These are phyloP conservation scores for Drosophila pseudotalamancana DNA, from an alignment of 2,888 invertebrate species.

Conservation along the genomic window DNA sequence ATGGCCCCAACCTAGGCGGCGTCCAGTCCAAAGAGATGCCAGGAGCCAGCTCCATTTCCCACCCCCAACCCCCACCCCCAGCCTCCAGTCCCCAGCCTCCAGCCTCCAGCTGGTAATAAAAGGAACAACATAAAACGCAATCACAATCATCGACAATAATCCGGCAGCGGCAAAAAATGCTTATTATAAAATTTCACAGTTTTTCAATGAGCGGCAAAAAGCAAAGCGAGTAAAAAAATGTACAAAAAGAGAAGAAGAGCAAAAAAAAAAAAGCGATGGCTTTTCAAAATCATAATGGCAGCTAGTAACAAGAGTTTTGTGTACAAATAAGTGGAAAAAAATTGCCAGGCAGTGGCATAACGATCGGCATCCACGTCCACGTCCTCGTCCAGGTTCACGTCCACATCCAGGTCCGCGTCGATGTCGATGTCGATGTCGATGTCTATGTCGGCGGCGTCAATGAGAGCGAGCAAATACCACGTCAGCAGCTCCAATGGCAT, in stretches of 20 bases:
- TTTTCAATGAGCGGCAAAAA: conserved; percentile 76
- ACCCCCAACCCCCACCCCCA: too few species aligned
- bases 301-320: conserved; percentile 83
- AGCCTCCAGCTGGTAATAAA: conserved; percentile 61
- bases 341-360: conserved; percentile 47
- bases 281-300: conserved; percentile 84
- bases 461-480: conserved; percentile 71
- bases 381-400: background rate
- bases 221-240: conserved; percentile 36
- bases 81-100: conserved; percentile 16
- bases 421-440: conserved; percentile 12
- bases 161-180: conserved; percentile 79
- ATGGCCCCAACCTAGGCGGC: conserved; percentile 27
- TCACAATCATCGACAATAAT: conserved; percentile 82
- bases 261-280: conserved; percentile 71
- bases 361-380: conserved; percentile 49
- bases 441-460: conserved; percentile 51
- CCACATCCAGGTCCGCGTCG: background rate
- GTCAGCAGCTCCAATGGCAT: conserved; percentile 66
- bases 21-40: conserved; percentile 23
- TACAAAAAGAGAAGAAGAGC: conserved; percentile 17
- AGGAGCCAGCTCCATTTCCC: conserved; percentile 8
- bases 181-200: conserved; percentile 83
- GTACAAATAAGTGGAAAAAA: conserved; percentile 71
- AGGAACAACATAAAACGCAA: conserved; percentile 79